Conservation (phyloP, 2,888 invertebrate species). For the Euproctis similis region DNA sequence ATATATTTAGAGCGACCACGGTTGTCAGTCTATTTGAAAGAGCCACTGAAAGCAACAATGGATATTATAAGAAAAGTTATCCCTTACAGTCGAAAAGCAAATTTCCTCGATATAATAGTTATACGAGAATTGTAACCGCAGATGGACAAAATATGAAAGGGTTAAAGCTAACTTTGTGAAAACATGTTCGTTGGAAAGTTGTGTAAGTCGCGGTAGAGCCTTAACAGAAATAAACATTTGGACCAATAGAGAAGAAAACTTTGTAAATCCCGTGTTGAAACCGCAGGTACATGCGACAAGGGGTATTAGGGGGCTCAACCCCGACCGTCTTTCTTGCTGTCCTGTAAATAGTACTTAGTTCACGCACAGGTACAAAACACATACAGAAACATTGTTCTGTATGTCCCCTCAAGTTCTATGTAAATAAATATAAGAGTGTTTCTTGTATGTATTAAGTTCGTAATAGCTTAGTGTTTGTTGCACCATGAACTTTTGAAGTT, state of each 20-base stretch:
- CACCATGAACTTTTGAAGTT: slow-evolving; percentile 2
- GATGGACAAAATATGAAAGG: slow-evolving; percentile 46
- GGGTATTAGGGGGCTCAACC: slow-evolving; percentile 35
- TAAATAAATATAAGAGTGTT: slow-evolving; percentile 13
- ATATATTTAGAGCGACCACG: too few species aligned
- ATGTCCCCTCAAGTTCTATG: slow-evolving; percentile 11
- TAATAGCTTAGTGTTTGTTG: slow-evolving; percentile 5
- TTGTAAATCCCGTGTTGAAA: slow-evolving; percentile 58
- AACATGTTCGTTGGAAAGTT: slow-evolving; percentile 41
- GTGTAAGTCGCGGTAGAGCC: slow-evolving; percentile 35
- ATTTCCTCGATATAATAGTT: too few species aligned
- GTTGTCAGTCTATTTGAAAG: slow-evolving; percentile 24
- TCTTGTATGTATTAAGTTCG: slow-evolving; percentile 12
- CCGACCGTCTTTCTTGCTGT: slow-evolving; percentile 32
- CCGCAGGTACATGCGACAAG: slow-evolving; percentile 47
- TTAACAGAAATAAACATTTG: slow-evolving; percentile 54
- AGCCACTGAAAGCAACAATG: slow-evolving; percentile 18
- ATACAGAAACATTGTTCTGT: slow-evolving; percentile 22
- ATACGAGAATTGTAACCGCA: slow-evolving; percentile 35
- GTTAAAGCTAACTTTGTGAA: slow-evolving; percentile 40
- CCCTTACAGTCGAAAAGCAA: slow-evolving; percentile 27
- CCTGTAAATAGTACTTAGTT: slow-evolving; percentile 36
- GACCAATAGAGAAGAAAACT: slow-evolving; percentile 64
- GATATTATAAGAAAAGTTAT: slow-evolving; percentile 26
- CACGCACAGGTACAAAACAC: slow-evolving; percentile 24